Conservation (phyloP, 92 coral and sea anemone species). For the Montipora capitata region DNA sequence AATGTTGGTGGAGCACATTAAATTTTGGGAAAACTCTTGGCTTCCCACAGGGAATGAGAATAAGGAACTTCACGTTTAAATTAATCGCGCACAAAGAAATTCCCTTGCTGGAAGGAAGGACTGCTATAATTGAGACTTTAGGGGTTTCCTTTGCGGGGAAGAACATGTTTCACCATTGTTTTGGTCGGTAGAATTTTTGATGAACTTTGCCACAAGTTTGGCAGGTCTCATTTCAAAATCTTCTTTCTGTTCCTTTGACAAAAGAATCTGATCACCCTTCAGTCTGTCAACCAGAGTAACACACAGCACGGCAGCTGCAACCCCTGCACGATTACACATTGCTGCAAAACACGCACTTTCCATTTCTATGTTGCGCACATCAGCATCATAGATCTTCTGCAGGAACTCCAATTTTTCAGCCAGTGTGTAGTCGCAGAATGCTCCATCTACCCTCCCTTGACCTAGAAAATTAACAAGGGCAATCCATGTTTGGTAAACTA, state of each 20-base stretch:
- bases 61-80: too few species aligned
- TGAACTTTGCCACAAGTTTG: conserved; percentile 82
- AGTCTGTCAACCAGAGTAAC: conserved; percentile 93
- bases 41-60: too few species aligned
- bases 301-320: conserved; percentile 93
- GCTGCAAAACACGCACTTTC: conserved; percentile 97
- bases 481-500: too few species aligned
- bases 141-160: conserved; percentile 5
- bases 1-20: too few species aligned
- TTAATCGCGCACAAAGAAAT: too few species aligned
- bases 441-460: conserved; percentile 96
- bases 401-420: conserved; percentile 88
- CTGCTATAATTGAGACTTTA: neutral
- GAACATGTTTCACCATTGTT: conserved; percentile 7
- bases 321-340: conserved; percentile 94
- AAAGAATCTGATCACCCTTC: conserved; percentile 84
- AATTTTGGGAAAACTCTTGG: too few species aligned
- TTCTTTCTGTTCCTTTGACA: conserved; percentile 79
- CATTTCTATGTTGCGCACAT: conserved; percentile 97
- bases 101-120: too few species aligned
- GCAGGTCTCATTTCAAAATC: conserved; percentile 93
- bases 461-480: conserved; percentile 54
- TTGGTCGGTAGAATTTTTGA: conserved; percentile 70
- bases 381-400: conserved; percentile 76
- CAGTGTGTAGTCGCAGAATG: conserved; percentile 95